phyloP scores from a whole-genome alignment of 1,140 invertebrate genomes.

The Leptopilina boulardi region DNA sequence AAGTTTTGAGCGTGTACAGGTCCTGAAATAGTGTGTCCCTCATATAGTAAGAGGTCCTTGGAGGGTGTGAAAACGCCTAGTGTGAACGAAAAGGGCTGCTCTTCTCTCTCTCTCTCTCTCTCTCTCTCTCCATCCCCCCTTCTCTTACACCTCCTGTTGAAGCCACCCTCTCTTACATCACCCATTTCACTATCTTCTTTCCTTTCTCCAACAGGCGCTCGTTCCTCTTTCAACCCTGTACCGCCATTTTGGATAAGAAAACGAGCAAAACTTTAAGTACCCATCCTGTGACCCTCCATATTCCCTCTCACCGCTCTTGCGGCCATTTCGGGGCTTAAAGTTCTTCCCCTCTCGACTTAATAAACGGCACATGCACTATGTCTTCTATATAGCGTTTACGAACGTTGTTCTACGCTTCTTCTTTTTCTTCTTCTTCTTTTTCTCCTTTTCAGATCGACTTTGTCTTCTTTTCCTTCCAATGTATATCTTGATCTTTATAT shows the following conservation, averaged over 20 bases:
- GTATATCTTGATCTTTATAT: not conserved
- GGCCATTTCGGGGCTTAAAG: constrained; percentile 45
- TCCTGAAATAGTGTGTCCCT: constrained; percentile 28
- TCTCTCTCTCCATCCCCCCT: constrained; percentile 32
- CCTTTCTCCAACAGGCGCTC: constrained; percentile 22
- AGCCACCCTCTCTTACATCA: constrained; percentile 25
- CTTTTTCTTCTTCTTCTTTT: constrained; percentile 18
- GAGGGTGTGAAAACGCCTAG: constrained; percentile 30
- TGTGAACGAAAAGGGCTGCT: constrained; percentile 29
- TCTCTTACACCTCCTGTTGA: constrained; percentile 33
- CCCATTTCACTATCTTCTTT: constrained; percentile 16
- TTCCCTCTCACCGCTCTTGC: constrained; percentile 9
- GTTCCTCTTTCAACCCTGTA: constrained; percentile 27
- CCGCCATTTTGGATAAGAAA: constrained; percentile 57
- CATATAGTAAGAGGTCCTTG: not conserved
- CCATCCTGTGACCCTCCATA: constrained; percentile 23
- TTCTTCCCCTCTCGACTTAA: constrained; percentile 52
- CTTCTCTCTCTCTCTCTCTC: not conserved
- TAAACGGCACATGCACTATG: constrained; percentile 46
- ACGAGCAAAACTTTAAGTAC: constrained; percentile 56
- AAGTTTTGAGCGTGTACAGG: constrained; percentile 34
- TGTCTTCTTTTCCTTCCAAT: constrained; percentile 10
- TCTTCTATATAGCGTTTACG: constrained; percentile 34
- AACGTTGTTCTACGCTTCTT: constrained; percentile 35
- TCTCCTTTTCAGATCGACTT: not conserved